A percentile compares a stretch with the other conserved stretches of the same genome.
These are phyloP conservation scores for Parelbella ahira DNA, from an alignment of 2,888 invertebrate species.

Conservation along the genomic window DNA sequence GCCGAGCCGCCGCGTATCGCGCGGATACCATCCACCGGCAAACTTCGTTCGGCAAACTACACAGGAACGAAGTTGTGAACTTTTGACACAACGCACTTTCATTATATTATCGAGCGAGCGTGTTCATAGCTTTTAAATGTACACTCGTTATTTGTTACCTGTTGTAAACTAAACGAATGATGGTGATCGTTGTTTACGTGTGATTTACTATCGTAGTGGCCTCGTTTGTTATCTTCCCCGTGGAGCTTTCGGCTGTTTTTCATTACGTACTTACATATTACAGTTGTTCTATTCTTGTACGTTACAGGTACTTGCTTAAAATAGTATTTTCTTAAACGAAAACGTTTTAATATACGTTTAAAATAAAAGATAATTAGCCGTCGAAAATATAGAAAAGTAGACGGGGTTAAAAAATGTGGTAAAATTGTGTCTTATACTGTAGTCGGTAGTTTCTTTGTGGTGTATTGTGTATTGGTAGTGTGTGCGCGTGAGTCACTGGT, in stretches of 20 bases:
- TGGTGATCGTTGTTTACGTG: constrained; percentile 23
- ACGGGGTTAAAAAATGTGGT: constrained; percentile 30
- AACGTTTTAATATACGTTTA: too few relatives aligned
- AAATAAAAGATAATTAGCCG: too few relatives aligned
- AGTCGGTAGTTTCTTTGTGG: constrained; percentile 35
- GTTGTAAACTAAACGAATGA: constrained; percentile 12
- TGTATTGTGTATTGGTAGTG: constrained; percentile 32
- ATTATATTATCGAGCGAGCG: neutral
- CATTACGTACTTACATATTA: constrained; percentile 30
- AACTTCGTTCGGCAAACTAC: constrained; percentile 29
- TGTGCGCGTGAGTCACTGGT: constrained; percentile 54
- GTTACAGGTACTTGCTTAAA: constrained; percentile 1
- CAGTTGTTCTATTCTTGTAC: constrained; percentile 32
- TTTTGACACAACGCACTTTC: constrained; percentile 10
- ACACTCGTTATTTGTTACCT: neutral
- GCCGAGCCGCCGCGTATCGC: constrained; percentile 35
- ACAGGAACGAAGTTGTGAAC: constrained; percentile 33
- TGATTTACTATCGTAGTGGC: constrained; percentile 56
- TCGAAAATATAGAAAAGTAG: too few relatives aligned
- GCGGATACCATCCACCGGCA: constrained; percentile 23
- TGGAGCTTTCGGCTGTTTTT: constrained; percentile 44
- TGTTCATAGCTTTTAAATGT: constrained; percentile 13
- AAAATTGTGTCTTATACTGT: constrained; percentile 71
- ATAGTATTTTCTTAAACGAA: neutral
- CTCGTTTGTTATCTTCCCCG: constrained; percentile 57